phyloP scores from a whole-genome alignment of 1,140 invertebrate species.

The Ceratoteleas bidentatus region DNA sequence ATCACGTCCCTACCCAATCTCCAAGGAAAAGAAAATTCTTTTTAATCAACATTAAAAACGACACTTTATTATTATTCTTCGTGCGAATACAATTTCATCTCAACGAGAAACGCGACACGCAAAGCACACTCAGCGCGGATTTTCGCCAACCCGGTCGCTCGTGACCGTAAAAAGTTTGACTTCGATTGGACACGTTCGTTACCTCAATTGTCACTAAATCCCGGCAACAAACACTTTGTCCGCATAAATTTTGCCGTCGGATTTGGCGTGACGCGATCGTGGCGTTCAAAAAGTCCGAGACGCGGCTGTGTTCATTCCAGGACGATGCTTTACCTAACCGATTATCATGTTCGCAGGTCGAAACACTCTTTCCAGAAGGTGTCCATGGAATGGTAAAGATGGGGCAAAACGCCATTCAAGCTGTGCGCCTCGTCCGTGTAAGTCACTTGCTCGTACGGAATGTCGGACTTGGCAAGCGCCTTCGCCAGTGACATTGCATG shows the following conservation, averaged over 20 bases:
- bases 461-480: conserved; percentile 83
- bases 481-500: conserved; percentile 85
- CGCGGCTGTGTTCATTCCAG: background rate
- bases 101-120: background rate
- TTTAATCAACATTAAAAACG: conserved; percentile 19
- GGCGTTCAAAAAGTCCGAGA: background rate
- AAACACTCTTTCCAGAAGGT: conserved; percentile 84
- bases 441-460: conserved; percentile 83
- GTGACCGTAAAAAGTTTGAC: conserved; percentile 7
- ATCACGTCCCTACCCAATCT: too few species aligned
- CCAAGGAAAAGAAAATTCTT: too few species aligned
- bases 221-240: conserved; percentile 4
- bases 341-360: conserved; percentile 40
- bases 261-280: conserved; percentile 14
- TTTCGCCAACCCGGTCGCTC: background rate
- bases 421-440: conserved; percentile 86
- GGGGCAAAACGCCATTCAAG: conserved; percentile 80
- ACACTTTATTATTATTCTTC: conserved; percentile 14
- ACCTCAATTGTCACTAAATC: conserved; percentile 18
- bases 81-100: conserved; percentile 10
- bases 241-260: background rate
- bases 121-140: background rate
- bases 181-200: conserved; percentile 19
- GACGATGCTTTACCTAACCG: too few species aligned
- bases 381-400: conserved; percentile 85